Percentiles rank a stretch among this genome's conserved stretches.
Evolutionary conservation across 2,113 vertebrate genomes (phyloP).

Genomic region (Sinocyclocheilus anshuiensis): DNA sequence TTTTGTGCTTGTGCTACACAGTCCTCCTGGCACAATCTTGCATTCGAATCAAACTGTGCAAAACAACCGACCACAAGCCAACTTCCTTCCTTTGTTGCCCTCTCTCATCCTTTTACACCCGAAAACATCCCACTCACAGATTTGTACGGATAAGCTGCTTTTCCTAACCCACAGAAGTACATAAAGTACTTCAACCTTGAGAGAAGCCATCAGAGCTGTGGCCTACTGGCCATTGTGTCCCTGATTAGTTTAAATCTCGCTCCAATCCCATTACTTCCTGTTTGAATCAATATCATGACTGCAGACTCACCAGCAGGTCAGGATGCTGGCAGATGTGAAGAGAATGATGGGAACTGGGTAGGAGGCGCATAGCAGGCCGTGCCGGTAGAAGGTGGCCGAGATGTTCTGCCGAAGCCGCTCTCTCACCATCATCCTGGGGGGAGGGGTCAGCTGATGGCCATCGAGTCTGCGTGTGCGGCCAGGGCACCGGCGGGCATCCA

Average conservation of each 20-base stretch:
- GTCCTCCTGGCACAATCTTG: background rate
- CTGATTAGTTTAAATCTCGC: background rate
- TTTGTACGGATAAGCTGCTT: background rate
- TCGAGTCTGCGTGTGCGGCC: slow-evolving; percentile 70
- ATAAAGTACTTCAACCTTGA: background rate
- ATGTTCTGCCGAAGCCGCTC: slow-evolving; percentile 93
- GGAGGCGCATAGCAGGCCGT: slow-evolving; percentile 93
- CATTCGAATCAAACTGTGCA: slow-evolving; percentile 3
- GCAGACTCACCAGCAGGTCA: slow-evolving; percentile 91
- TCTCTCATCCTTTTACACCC: background rate
- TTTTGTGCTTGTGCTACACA: background rate
- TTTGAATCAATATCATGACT: background rate
- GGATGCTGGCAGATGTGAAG: slow-evolving; percentile 91
- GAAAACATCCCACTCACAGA: background rate
- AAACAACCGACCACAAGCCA: background rate
- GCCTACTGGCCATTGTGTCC: background rate
- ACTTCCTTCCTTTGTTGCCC: background rate
- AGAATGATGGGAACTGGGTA: slow-evolving; percentile 97
- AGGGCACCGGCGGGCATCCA: slow-evolving; percentile 69
- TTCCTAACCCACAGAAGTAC: background rate
- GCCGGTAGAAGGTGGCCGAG: slow-evolving; percentile 91
- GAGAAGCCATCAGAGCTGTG: background rate
- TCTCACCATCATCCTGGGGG: slow-evolving; percentile 91
- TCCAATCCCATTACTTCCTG: background rate
- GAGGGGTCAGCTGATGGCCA: slow-evolving; percentile 87